Conservation (phyloP, 1,140 invertebrate genomes). For the Bombus superbus region DNA sequence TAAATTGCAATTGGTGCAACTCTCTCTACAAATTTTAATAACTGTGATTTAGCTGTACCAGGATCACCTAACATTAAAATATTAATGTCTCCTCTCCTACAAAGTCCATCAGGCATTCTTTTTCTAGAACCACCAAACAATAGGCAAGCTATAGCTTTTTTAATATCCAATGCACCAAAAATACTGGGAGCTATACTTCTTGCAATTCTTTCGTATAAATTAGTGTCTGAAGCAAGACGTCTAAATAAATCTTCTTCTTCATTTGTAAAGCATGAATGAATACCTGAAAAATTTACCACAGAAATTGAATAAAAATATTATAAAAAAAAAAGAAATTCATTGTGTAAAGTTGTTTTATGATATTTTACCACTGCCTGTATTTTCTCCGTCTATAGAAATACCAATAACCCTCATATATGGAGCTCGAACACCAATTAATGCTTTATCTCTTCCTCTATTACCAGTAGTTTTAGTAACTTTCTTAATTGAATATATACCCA, state of each 20-base stretch:
- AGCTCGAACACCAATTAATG: conserved; percentile 94
- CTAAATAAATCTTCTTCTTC: conserved; percentile 97
- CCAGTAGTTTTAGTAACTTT: conserved; percentile 88
- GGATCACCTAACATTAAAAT: conserved; percentile 98
- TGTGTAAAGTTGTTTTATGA: conserved; percentile 77
- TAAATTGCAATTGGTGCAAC: conserved; percentile 98
- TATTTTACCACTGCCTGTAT: conserved; percentile 86
- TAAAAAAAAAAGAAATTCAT: too few relatives aligned
- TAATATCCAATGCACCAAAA: conserved; percentile 97
- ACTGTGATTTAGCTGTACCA: conserved; percentile 99
- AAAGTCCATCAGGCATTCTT: conserved; percentile 96
- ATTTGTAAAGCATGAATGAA: conserved; percentile 84
- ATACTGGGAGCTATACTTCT: conserved; percentile 98
- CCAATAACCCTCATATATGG: conserved; percentile 98
- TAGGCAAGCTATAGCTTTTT: conserved; percentile 98
- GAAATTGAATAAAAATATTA: background rate
- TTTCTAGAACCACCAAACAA: conserved; percentile 96
- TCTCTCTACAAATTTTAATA: conserved; percentile 98
- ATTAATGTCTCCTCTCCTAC: conserved; percentile 98
- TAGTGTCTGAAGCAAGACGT: conserved; percentile 91
- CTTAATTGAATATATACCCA: conserved; percentile 99
- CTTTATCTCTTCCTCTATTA: conserved; percentile 89
- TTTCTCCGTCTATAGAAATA: conserved; percentile 91
- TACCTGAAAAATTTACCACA: conserved; percentile 60
- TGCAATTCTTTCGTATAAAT: conserved; percentile 95